These are phyloP conservation scores for Bombus waltoni DNA, from an alignment of 1,140 invertebrate genomes.

Conservation along the genomic window DNA sequence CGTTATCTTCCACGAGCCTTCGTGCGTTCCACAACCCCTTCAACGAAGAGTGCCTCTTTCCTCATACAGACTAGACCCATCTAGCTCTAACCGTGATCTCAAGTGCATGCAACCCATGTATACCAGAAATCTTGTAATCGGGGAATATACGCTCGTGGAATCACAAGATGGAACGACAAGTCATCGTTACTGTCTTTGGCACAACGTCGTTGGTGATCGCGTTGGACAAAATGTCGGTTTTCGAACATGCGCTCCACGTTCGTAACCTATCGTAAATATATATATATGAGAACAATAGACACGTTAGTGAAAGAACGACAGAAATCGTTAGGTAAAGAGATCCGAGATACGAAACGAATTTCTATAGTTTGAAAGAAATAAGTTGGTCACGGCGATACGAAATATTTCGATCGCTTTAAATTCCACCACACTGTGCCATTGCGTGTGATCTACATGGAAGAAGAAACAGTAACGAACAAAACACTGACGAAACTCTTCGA, in stretches of 20 bases:
- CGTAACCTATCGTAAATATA: neutral
- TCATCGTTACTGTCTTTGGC: neutral
- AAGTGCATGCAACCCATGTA: neutral
- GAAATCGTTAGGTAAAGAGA: neutral
- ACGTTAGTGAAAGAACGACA: neutral
- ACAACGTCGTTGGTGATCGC: neutral
- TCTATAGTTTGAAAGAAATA: neutral
- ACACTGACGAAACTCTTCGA: too few species aligned
- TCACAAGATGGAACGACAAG: constrained; percentile 7
- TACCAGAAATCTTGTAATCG: constrained; percentile 12
- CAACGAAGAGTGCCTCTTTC: neutral
- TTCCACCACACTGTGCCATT: neutral
- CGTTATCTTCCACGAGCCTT: constrained; percentile 44
- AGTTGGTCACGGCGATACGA: neutral
- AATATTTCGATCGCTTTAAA: neutral
- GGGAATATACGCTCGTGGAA: neutral
- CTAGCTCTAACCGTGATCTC: neutral
- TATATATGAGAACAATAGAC: too few species aligned
- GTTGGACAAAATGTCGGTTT: too few species aligned
- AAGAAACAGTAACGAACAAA: too few species aligned
- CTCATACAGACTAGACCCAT: neutral
- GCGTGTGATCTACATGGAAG: too few species aligned
- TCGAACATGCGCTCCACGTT: neutral
- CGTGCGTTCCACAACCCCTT: constrained; percentile 27
- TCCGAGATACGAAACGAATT: neutral